phyloP scores from a whole-genome alignment of 2,797 vertebrate genomes.

The Tolypeutes matacus region DNA sequence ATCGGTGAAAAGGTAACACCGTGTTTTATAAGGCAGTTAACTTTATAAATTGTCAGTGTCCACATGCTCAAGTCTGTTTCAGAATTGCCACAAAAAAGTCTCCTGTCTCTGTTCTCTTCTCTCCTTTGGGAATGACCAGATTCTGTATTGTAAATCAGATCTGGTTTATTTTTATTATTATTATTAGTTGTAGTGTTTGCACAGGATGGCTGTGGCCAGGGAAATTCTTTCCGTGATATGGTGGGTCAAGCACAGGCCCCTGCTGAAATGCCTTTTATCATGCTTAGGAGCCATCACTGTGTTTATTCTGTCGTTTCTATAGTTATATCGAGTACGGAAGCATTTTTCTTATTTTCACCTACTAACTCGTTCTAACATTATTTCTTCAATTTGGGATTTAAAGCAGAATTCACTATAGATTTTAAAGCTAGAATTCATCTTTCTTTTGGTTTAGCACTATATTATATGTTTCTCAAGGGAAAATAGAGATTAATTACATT shows the following conservation, averaged over 20 bases:
- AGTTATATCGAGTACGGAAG: no score
- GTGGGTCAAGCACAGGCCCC: no score
- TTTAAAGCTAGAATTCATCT: background rate
- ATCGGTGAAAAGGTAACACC: background rate
- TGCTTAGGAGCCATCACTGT: background rate
- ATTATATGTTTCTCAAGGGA: background rate
- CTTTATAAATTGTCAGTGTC: background rate
- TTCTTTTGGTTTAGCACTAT: background rate
- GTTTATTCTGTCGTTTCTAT: no score
- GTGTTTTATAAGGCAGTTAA: background rate
- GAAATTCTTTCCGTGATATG: no score
- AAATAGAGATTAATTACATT: background rate
- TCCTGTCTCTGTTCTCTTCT: no score
- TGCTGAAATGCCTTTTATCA: background rate
- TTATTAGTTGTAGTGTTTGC: no score
- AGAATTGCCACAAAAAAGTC: no score
- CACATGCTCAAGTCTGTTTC: background rate
- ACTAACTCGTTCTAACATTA: background rate
- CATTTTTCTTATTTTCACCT: background rate
- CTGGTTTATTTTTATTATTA: no score
- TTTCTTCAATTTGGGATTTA: background rate
- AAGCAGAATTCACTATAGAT: accelerated
- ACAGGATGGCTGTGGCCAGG: no score
- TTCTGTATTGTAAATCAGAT: no score
- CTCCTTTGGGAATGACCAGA: no score